These are phyloP conservation scores for Regulus satrapa DNA, from an alignment of 2,113 vertebrate species.

Conservation along the genomic window DNA sequence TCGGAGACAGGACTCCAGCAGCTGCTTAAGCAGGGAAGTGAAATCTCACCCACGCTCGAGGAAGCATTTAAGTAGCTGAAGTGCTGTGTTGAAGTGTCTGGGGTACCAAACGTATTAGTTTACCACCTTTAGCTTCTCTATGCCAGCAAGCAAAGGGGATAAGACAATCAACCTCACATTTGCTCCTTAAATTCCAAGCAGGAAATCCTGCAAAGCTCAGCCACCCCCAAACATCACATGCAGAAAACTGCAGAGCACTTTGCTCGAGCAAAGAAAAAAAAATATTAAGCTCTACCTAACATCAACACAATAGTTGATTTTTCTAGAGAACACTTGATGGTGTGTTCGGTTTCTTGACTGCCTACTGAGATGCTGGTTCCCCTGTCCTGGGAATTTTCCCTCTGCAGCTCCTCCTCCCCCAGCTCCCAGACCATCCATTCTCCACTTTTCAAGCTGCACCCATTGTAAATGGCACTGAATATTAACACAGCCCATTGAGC, in stretches of 20 bases:
- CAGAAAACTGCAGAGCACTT: not conserved
- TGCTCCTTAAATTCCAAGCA: not conserved
- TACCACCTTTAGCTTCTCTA: not conserved
- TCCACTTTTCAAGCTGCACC: slow-evolving; percentile 66
- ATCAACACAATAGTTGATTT: not conserved
- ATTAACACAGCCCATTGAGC: slow-evolving; percentile 71
- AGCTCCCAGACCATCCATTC: slow-evolving; percentile 62
- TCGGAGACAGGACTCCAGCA: not conserved
- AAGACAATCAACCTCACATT: not conserved
- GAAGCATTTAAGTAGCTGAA: slow-evolving; percentile 16
- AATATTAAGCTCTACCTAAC: not conserved
- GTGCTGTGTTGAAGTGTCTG: not conserved
- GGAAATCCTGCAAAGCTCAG: not conserved
- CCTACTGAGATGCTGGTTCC: slow-evolving; percentile 2
- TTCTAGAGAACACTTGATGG: slow-evolving; percentile 10
- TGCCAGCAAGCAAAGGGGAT: not conserved
- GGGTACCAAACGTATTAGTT: not conserved
- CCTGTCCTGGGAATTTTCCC: slow-evolving; percentile 50
- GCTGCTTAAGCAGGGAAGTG: not conserved
- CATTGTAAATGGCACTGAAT: slow-evolving; percentile 69
- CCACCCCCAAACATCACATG: not conserved
- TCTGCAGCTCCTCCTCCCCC: slow-evolving; percentile 28
- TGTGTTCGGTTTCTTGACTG: not conserved
- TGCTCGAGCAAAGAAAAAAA: not conserved
- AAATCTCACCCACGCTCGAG: not conserved